These are phyloP conservation scores for Drosophila pegasa DNA, from an alignment of 2,888 invertebrate species.

Conservation along the genomic window DNA sequence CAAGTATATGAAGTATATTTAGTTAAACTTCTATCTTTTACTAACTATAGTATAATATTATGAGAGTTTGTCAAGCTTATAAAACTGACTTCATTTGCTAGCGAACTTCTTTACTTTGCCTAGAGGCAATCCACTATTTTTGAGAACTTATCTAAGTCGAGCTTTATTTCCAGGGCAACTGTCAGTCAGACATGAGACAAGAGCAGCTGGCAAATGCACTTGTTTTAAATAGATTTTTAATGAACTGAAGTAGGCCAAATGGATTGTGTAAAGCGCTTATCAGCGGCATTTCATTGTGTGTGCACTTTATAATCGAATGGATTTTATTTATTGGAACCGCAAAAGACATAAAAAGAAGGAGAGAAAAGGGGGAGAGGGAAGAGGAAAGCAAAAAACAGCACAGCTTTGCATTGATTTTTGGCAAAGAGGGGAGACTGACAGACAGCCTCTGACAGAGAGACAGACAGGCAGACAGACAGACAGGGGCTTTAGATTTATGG, in stretches of 20 bases:
- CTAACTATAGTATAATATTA: too few species aligned
- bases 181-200: not conserved
- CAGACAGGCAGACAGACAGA: conserved; percentile 24
- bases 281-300: conserved; percentile 69
- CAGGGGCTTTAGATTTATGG: conserved; percentile 65
- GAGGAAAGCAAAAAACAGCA: conserved; percentile 11
- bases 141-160: too few species aligned
- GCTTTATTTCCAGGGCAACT: conserved; percentile 13
- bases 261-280: conserved; percentile 64
- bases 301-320: conserved; percentile 75
- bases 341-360: conserved; percentile 42
- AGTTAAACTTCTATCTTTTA: too few species aligned
- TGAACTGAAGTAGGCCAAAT: conserved; percentile 76
- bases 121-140: too few species aligned
- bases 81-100: too few species aligned
- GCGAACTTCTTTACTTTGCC: too few species aligned
- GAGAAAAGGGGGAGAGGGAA: conserved; percentile 9
- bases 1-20: too few species aligned
- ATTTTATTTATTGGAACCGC: conserved; percentile 71
- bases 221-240: conserved; percentile 77
- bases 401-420: conserved; percentile 72
- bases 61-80: too few species aligned
- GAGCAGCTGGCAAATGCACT: not conserved
- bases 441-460: conserved; percentile 24
- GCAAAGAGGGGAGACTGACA: conserved; percentile 19